These are phyloP conservation scores for Phania funesta DNA, from an alignment of 2,888 invertebrate species.

Conservation along the genomic window DNA sequence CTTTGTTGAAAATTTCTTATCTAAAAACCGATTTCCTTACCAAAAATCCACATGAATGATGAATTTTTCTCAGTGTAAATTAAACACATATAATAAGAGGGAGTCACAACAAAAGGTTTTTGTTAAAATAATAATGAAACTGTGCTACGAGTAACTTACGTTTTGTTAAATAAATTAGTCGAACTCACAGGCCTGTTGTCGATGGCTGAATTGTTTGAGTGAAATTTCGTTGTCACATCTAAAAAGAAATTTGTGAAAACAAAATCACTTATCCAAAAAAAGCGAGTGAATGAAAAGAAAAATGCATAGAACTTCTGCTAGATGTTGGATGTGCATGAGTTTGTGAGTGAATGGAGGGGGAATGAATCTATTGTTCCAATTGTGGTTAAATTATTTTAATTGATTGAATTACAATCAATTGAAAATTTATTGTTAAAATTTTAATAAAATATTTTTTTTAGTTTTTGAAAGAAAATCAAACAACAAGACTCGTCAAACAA, in stretches of 20 bases:
- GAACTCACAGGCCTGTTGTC: too few species aligned
- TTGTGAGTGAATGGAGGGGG: not conserved
- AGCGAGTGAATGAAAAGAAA: constrained; percentile 17
- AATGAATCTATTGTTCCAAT: constrained; percentile 50
- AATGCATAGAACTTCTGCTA: constrained; percentile 25
- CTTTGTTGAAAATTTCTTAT: too few species aligned
- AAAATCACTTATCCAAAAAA: not conserved
- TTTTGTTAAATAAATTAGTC: too few species aligned
- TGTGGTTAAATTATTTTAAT: constrained; percentile 52
- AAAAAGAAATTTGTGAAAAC: not conserved
- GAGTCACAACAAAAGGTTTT: too few species aligned
- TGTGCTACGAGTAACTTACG: too few species aligned
- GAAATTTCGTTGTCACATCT: not conserved
- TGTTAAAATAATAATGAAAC: too few species aligned
- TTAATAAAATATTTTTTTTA: not conserved
- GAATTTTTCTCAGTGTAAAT: too few species aligned
- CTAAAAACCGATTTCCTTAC: too few species aligned
- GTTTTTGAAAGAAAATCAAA: constrained; percentile 8
- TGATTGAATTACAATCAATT: constrained; percentile 63
- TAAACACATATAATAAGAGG: too few species aligned
- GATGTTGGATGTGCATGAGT: not conserved
- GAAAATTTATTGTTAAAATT: constrained; percentile 32
- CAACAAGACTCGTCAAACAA: not conserved
- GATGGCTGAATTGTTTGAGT: not conserved
- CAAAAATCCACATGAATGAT: too few species aligned